Conservation (phyloP, 2,888 invertebrate species). For the Plebejus melissa region DNA sequence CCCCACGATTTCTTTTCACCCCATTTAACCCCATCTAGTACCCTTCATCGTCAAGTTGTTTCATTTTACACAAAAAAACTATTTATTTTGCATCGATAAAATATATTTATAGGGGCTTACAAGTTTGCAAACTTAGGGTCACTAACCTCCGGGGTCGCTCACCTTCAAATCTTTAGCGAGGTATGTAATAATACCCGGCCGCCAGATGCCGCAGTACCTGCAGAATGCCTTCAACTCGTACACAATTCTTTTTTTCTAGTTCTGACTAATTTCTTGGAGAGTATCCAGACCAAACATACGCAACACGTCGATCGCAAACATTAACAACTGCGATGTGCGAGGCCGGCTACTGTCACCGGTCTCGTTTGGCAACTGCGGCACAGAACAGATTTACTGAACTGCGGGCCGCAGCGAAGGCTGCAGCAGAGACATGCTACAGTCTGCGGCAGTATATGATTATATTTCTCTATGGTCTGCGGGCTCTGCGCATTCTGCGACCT, state of each 20-base stretch:
- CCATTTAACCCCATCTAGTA: no score
- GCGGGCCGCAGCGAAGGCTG: no score
- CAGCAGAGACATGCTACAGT: no score
- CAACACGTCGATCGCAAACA: not conserved
- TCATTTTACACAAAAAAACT: not conserved
- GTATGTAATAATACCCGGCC: not conserved
- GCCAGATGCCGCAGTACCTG: not conserved
- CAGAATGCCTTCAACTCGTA: not conserved
- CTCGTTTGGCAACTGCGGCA: not conserved
- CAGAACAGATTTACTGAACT: no score
- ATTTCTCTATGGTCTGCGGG: not conserved
- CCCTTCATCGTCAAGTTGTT: no score
- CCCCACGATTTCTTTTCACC: no score
- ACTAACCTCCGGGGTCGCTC: slow-evolving; percentile 20
- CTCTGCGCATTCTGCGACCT: no score
- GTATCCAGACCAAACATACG: not conserved
- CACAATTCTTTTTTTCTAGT: not conserved
- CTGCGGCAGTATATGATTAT: no score
- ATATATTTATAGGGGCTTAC: not conserved
- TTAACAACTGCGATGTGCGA: not conserved
- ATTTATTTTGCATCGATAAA: not conserved
- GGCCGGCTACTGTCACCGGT: not conserved
- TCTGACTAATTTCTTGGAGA: not conserved
- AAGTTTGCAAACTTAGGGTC: slow-evolving; percentile 1
- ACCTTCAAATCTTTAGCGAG: slow-evolving; percentile 8